Conservation (phyloP, 2,113 vertebrate species). For the Urocynchramus pylzowi region DNA sequence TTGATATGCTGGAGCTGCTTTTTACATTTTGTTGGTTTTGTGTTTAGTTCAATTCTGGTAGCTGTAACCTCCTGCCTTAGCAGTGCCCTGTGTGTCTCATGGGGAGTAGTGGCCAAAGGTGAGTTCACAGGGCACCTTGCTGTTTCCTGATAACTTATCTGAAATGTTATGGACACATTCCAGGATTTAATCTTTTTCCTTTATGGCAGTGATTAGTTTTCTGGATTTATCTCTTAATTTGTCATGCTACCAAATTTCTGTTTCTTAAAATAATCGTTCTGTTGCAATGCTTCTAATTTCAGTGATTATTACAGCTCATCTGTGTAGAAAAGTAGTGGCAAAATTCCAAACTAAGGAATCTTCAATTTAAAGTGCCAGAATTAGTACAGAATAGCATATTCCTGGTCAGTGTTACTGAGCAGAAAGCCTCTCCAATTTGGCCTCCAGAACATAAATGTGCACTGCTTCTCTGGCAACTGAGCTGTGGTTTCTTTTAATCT, state of each 20-base stretch:
- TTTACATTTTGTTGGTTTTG: neutral
- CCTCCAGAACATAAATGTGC: neutral
- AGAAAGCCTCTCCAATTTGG: neutral
- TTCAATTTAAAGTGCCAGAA: neutral
- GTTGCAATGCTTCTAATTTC: neutral
- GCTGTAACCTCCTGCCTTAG: neutral
- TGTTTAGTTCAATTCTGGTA: neutral
- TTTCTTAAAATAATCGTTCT: constrained; percentile 1
- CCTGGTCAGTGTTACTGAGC: neutral
- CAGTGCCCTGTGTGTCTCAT: rapidly evolving
- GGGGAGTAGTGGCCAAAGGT: neutral
- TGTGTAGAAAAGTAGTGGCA: neutral
- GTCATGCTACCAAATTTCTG: neutral
- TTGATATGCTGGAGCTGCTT: neutral
- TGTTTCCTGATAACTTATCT: neutral
- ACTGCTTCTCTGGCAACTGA: neutral
- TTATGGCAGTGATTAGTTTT: neutral
- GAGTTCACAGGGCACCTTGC: neutral
- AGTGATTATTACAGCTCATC: neutral
- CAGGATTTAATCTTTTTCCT: neutral
- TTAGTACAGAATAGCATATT: neutral
- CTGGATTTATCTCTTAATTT: constrained; percentile 8
- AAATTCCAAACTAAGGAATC: neutral
- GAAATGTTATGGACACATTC: neutral
- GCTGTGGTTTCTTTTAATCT: neutral